phyloP scores from a whole-genome alignment of 2,888 invertebrate species.

The Alloplasta piceator region DNA sequence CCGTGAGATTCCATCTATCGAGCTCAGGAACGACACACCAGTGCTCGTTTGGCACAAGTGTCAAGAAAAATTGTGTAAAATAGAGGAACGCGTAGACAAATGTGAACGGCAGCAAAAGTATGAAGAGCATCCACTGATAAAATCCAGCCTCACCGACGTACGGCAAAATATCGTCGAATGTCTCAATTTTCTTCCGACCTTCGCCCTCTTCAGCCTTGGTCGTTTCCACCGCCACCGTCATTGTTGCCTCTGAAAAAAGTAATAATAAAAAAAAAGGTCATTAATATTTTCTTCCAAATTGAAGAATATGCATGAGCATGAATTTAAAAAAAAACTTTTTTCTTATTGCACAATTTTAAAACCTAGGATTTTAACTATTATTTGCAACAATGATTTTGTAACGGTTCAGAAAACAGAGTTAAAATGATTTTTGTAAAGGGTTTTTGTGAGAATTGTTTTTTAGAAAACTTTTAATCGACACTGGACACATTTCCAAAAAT shows the following conservation, averaged over 20 bases:
- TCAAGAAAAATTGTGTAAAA: slow-evolving; percentile 82
- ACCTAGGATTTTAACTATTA: no score
- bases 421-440: no score
- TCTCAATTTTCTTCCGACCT: slow-evolving; percentile 75
- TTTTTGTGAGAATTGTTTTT: no score
- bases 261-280: no score
- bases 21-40: slow-evolving; percentile 81
- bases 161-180: slow-evolving; percentile 81
- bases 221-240: slow-evolving; percentile 77
- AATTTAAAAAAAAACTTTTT: no score
- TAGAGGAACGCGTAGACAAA: slow-evolving; percentile 82
- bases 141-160: slow-evolving; percentile 81
- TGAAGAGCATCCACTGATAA: slow-evolving; percentile 80
- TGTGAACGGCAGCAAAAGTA: slow-evolving; percentile 80
- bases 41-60: slow-evolving; percentile 79
- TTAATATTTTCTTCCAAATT: no score
- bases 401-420: no score
- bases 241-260: slow-evolving; percentile 70
- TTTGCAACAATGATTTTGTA: no score
- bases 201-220: slow-evolving; percentile 76
- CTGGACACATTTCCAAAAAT: no score
- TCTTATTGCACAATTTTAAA: no score
- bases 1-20: slow-evolving; percentile 76
- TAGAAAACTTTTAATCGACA: no score
- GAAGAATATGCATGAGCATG: no score